Base-by-base conservation (phyloP, 2,888 invertebrate genomes). In the Euplexia lucipara region DNA sequence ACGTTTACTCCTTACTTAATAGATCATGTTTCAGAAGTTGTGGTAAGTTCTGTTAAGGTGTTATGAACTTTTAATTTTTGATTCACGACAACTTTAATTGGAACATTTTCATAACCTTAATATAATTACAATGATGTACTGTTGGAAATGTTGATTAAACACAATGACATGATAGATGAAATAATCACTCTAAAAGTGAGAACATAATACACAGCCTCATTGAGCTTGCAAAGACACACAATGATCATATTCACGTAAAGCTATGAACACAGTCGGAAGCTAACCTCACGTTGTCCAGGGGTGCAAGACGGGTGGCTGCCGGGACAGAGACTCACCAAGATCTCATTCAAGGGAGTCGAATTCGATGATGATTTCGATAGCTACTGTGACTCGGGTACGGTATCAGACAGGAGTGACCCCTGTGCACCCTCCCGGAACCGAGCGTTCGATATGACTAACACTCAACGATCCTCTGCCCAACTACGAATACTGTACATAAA, bases 291-390 rank as follows among this genome's bases (percentile, higher is more conserved):
- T 92, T 94, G 89, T 94, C 85, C 91, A 95, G 95, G 94, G 87
- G 91, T 90, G 88, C 91, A 92, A 86, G 94, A 92, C 84, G 94
- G 94, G 88, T 95, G 95, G 95, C 93, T 95, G 88, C 95, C 95
- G 70, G 95, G 95, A 87, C 95, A 95, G 88, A 92, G 95, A 88
- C 90, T 95, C 85, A 92, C 95, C 89, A 94, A 91, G 91, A 94
- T 95, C 86, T 94, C 94, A 79, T 95, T 95, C 92, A 94, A 90
- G 87, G 93, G 92, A 85, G 90, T 93, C 90, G 93, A 92, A 89
- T 94, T 94, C 90, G 93, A 94, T 91, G 95, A 94, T 86, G 94
- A 92, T 93, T 94, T 91, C 90, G 92, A 95, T 94, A 94, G 88
- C 94, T 89, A 88, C 95, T 88, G 88, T 89, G 89, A 92, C 76